Percentiles rank a stretch among this genome's conserved stretches.
Conservation (phyloP, 2,888 invertebrate species). For the Vannuccia rotundouncinata region DNA sequence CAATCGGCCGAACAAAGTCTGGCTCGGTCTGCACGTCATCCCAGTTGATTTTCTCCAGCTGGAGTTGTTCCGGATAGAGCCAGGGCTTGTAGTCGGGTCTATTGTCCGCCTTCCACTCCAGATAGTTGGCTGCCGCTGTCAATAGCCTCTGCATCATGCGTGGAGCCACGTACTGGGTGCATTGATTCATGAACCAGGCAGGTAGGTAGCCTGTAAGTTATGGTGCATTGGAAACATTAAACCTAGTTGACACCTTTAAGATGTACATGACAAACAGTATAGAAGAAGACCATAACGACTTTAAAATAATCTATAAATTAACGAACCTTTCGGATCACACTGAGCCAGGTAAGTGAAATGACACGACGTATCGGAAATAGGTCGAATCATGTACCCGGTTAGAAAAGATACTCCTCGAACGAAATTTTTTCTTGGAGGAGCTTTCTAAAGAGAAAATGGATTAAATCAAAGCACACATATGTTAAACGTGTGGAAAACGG, state of each 20-base stretch:
- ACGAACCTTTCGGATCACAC: constrained; percentile 76
- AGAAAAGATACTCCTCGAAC: constrained; percentile 65
- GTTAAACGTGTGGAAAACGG: background rate
- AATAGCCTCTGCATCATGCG: constrained; percentile 73
- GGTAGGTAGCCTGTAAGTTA: constrained; percentile 61
- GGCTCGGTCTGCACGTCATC: constrained; percentile 58
- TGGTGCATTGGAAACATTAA: no score
- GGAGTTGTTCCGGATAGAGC: constrained; percentile 75
- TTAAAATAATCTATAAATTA: no score
- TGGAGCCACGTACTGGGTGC: constrained; percentile 77
- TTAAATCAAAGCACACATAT: background rate
- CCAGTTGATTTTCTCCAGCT: constrained; percentile 57
- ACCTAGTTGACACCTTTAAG: no score
- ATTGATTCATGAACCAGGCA: constrained; percentile 78
- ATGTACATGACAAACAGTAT: no score
- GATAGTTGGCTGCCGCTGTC: constrained; percentile 73
- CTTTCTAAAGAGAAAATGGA: constrained; percentile 54
- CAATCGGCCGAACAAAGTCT: background rate
- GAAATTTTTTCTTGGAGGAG: constrained; percentile 73
- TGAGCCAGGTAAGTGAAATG: constrained; percentile 80
- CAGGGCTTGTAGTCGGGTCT: constrained; percentile 75
- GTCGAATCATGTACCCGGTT: constrained; percentile 65
- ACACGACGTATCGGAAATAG: constrained; percentile 58
- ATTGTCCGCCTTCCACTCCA: constrained; percentile 72
- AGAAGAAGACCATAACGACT: no score